Evolutionary conservation across 2,888 invertebrate species (phyloP).

Genomic region (Yponomeuta evonymella): DNA sequence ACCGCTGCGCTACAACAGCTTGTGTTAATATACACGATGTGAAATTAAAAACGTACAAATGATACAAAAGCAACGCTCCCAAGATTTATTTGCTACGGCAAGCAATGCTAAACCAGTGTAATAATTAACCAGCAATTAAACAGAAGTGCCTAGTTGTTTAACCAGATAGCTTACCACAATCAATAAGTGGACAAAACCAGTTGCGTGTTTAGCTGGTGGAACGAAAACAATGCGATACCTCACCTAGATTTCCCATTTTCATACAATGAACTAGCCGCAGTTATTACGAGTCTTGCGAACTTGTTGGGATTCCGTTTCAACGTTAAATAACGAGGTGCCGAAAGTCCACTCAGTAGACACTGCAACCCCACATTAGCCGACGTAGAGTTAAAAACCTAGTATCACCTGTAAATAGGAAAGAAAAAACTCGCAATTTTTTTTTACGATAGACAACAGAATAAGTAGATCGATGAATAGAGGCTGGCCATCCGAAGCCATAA

Average conservation of each 20-base stretch:
- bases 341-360: neutral
- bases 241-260: slow-evolving; percentile 29
- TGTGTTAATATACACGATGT: no score
- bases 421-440: no score
- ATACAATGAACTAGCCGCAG: slow-evolving; percentile 28
- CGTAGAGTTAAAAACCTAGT: no score
- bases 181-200: slow-evolving; percentile 3
- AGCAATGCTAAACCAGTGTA: neutral
- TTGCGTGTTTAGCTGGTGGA: slow-evolving; percentile 6
- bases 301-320: slow-evolving; percentile 7
- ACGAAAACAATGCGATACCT: slow-evolving; percentile 26
- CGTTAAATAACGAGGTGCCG: neutral
- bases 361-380: no score
- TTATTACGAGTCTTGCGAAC: slow-evolving; percentile 10
- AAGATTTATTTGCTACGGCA: neutral
- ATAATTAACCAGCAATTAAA: neutral
- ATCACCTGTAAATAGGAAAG: no score
- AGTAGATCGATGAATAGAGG: no score
- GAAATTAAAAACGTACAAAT: no score
- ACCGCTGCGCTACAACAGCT: no score
- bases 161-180: neutral
- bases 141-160: neutral
- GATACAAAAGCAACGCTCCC: no score
- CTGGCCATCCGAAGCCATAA: no score
- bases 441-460: no score